phyloP scores from a whole-genome alignment of 1,140 invertebrate genomes.

The Myzus persicae region DNA sequence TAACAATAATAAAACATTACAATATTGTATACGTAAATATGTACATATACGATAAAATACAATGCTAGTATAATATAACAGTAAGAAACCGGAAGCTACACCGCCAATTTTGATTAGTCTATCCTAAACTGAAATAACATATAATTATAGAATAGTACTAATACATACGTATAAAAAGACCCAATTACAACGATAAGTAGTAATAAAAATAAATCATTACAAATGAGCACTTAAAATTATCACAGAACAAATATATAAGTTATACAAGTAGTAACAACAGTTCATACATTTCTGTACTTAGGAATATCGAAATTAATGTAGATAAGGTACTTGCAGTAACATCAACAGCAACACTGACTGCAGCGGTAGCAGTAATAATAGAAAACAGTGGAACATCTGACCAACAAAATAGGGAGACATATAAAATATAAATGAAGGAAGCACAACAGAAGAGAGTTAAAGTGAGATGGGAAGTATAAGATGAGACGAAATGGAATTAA shows the following conservation, averaged over 20 bases:
- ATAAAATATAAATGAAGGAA: background rate
- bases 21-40: slow-evolving; percentile 29
- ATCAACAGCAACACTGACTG: background rate
- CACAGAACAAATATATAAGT: slow-evolving; percentile 50
- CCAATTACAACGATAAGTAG: slow-evolving; percentile 45
- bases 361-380: background rate
- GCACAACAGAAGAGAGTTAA: background rate
- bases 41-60: background rate
- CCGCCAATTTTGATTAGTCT: slow-evolving; percentile 55
- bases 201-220: slow-evolving; percentile 22
- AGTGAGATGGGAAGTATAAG: background rate
- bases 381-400: background rate
- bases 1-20: slow-evolving; percentile 45
- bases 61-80: slow-evolving; percentile 32
- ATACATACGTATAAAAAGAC: slow-evolving; percentile 28
- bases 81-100: slow-evolving; percentile 47
- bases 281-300: background rate
- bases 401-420: background rate
- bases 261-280: slow-evolving; percentile 12
- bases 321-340: background rate
- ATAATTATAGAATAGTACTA: slow-evolving; percentile 13
- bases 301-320: background rate
- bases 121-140: slow-evolving; percentile 34
- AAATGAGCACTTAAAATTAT: slow-evolving; percentile 50
- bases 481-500: background rate